Percentiles rank a stretch among this genome's conserved stretches.
phyloP scores from a whole-genome alignment of 2,888 invertebrate species.

The Myopa testacea region DNA sequence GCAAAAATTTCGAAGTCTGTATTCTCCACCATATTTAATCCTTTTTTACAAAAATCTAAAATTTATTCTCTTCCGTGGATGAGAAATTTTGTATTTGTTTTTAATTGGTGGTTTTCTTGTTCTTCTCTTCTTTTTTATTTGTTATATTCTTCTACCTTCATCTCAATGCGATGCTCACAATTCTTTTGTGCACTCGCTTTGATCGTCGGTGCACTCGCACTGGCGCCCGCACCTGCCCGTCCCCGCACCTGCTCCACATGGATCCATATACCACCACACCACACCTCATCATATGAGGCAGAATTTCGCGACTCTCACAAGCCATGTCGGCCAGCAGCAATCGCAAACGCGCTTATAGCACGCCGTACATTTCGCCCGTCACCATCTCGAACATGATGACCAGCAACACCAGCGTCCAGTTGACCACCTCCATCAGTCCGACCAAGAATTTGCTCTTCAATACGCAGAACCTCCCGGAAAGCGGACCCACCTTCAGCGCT shows the following conservation, averaged over 20 bases:
- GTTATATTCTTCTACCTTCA: slow-evolving; percentile 15
- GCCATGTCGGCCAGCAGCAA: slow-evolving; percentile 52
- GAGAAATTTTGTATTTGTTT: not conserved
- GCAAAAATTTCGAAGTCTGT: too few relatives aligned
- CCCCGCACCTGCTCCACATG: not conserved
- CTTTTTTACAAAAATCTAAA: not conserved
- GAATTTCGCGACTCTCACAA: slow-evolving; percentile 55
- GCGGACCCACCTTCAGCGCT: slow-evolving; percentile 57
- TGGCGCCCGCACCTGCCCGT: not conserved
- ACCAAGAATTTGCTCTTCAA: slow-evolving; percentile 49
- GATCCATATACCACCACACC: slow-evolving; percentile 1
- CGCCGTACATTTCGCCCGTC: slow-evolving; percentile 57
- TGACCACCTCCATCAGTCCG: not conserved
- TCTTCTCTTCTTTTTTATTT: slow-evolving; percentile 42
- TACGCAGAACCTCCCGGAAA: slow-evolving; percentile 56
- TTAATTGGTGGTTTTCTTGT: slow-evolving; percentile 40
- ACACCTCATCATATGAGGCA: not conserved
- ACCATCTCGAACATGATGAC: slow-evolving; percentile 41
- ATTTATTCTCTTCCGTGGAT: not conserved
- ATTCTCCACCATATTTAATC: not conserved
- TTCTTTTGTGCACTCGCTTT: not conserved
- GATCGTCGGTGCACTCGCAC: not conserved
- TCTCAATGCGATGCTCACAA: not conserved
- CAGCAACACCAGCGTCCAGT: slow-evolving; percentile 25
- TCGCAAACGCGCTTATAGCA: slow-evolving; percentile 63